Conservation (phyloP, 2,797 vertebrate species). For the Falco cherrug region DNA sequence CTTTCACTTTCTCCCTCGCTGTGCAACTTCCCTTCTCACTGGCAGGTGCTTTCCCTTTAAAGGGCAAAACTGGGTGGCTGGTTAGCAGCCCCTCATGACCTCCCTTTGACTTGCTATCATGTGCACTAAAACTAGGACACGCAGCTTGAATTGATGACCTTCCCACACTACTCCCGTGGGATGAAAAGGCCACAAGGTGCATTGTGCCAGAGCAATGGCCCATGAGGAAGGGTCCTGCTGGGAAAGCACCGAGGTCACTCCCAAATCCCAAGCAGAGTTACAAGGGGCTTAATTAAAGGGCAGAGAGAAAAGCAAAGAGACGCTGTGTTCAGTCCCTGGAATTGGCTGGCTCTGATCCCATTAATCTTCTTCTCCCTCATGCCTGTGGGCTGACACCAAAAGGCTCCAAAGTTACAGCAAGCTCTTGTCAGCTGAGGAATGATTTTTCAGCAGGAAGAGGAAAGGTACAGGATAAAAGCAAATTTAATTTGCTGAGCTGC, state of each 20-base stretch:
- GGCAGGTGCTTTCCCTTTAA: conserved; percentile 9
- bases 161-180: neutral
- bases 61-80: neutral
- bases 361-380: neutral
- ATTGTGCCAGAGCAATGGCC: neutral
- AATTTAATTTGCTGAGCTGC: neutral
- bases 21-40: neutral
- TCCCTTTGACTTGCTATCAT: neutral
- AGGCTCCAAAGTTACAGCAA: neutral
- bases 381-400: neutral
- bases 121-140: neutral
- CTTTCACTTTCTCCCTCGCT: conserved; percentile 1
- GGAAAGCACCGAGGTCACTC: neutral
- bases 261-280: neutral
- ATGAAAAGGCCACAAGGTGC: neutral
- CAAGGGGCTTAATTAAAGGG: neutral
- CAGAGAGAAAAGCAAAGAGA: neutral
- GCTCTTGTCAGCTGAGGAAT: neutral
- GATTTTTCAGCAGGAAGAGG: neutral
- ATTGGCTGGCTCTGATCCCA: neutral
- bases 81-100: neutral
- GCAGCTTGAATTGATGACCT: neutral
- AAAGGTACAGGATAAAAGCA: neutral
- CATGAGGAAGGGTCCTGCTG: neutral
- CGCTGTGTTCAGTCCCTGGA: neutral